Evolutionary conservation across 1,140 invertebrate species (phyloP), one percentile per base, ranked within the genome.

Genomic region (Tribolium castaneum): DNA sequence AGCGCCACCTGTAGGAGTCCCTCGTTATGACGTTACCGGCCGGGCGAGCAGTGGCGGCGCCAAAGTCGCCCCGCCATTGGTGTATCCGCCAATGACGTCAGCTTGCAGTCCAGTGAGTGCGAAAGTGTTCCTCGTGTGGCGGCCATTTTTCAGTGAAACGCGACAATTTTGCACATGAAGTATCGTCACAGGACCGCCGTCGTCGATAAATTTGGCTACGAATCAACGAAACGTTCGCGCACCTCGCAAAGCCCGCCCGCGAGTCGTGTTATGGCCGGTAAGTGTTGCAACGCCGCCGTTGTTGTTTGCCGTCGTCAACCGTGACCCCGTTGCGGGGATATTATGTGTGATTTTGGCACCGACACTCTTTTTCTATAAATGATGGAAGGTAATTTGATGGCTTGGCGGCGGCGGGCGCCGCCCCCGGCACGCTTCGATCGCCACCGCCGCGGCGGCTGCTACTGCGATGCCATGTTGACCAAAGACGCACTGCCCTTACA

Each of bases 201-300:
- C 59, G 74, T 59, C 35, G 76, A 62, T 51, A 81, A 81, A 75
- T 66, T 78, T 56, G 71, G 49, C 39, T 59, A 78, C 51, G 62
- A 78, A 73, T 76, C 74, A 30, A 71, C 79, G 77, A 84, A 83
- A 84, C 82, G 83, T 82, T 82, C 81, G 82, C 80, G 82, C 79
- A 80, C 76, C 82, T 83, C 81, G 79, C 82, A 83, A 78, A 84
- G 80, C 80, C 82, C 83, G 82, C 81, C 79, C 82, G 82, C 77
- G 80, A 81, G 79, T 78, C 81, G 81, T 82, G 83, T 83, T 83
- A 86, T 86, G 85, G 85, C 85, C 83, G 85, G 82, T 84, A 84
- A 84, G 84, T 83, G 80, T 82, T 82, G 76, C 77, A 79, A 81
- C 75, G 80, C 76, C 81, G 80, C 74, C 80, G 82, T 80, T 81